A percentile compares a stretch with the other conserved stretches of the same genome.
Conservation (phyloP, 2,797 vertebrate species). For the Cirrhinus mrigala region DNA sequence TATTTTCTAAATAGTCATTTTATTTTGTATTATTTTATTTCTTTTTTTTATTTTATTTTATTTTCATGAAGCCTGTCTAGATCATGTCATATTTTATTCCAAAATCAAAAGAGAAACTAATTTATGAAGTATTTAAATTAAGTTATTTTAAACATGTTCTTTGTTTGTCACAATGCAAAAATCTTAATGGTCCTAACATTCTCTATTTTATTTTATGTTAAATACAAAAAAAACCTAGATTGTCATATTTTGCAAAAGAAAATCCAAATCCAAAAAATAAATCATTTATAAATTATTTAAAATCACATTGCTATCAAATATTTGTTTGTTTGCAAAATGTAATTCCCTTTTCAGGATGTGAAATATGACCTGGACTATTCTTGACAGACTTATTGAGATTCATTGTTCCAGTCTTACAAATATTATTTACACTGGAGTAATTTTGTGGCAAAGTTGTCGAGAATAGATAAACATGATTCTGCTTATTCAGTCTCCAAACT, state of each 20-base stretch:
- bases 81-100: background rate
- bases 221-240: no score
- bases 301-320: background rate
- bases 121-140: background rate
- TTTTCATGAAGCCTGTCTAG: background rate
- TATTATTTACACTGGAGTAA: background rate
- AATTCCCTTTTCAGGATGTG: no score
- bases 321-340: background rate
- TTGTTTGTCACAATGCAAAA: no score
- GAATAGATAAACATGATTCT: background rate
- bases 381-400: no score
- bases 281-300: background rate
- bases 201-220: no score
- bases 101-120: background rate
- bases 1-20: no score
- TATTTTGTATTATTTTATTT: no score
- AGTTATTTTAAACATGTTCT: no score
- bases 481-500: background rate
- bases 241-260: no score
- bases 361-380: no score
- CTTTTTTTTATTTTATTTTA: background rate
- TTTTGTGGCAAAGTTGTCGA: background rate
- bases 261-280: no score
- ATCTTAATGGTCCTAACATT: no score
- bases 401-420: background rate